Evolutionary conservation across 2,113 vertebrate species (phyloP).

Genomic region (Neotragus pygmaeus): DNA sequence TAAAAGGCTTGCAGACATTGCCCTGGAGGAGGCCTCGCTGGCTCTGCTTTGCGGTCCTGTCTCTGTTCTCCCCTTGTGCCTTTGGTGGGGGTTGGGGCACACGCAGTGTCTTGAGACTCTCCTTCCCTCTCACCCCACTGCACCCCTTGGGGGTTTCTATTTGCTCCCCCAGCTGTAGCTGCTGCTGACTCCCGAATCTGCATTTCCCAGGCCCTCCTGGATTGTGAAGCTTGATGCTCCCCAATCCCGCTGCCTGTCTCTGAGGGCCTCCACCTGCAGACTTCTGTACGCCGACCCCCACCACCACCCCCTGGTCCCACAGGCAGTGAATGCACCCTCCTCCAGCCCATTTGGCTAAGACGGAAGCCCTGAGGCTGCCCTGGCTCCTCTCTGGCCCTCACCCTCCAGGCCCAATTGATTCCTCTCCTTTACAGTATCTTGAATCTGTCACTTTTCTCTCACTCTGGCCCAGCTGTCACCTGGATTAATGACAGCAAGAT

Average conservation of each 20-base stretch:
- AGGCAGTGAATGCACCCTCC: background rate
- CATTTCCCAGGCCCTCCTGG: background rate
- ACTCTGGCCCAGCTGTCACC: background rate
- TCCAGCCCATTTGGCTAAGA: background rate
- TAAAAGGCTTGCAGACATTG: accelerated
- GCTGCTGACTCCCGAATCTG: background rate
- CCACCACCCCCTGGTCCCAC: accelerated
- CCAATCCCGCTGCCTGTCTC: background rate
- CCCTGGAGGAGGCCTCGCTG: background rate
- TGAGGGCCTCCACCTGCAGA: background rate
- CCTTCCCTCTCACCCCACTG: background rate
- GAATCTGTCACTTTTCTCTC: background rate
- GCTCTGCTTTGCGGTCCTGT: background rate
- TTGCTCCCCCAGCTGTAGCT: too few species aligned
- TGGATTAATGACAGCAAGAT: background rate
- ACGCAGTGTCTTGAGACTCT: background rate
- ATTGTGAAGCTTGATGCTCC: background rate
- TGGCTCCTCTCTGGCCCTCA: background rate
- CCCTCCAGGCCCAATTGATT: background rate
- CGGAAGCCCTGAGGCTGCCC: background rate
- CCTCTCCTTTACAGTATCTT: background rate
- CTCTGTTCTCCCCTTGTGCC: background rate
- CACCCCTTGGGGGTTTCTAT: too few species aligned
- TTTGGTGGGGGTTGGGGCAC: background rate
- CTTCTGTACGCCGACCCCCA: accelerated